phyloP scores from a whole-genome alignment of 2,113 vertebrate genomes.

The Xenus cinereus region DNA sequence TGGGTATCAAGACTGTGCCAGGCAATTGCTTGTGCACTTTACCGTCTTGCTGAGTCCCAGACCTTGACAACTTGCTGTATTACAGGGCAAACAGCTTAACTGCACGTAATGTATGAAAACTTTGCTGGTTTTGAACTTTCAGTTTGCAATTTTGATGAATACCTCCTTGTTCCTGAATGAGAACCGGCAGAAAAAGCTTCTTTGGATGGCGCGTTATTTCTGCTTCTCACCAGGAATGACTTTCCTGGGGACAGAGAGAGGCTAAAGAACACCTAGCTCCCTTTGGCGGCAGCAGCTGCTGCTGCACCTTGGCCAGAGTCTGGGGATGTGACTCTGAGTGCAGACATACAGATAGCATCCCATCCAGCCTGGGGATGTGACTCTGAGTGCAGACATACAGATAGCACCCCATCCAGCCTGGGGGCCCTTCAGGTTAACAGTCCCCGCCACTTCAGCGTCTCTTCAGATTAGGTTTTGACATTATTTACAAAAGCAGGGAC shows the following conservation, averaged over 20 bases:
- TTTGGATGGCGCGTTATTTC: not conserved
- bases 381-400: not conserved
- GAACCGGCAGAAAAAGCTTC: not conserved
- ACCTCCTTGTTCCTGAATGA: not conserved
- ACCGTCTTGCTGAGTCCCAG: not conserved
- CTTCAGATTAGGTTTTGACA: not conserved
- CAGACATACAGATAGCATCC: not conserved
- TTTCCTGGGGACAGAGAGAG: not conserved
- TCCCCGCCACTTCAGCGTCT: not conserved
- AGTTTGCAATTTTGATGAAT: not conserved
- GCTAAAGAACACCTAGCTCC: not conserved
- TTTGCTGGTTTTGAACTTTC: not conserved
- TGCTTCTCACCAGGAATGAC: not conserved
- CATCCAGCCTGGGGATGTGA: rapidly evolving
- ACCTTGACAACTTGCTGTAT: not conserved
- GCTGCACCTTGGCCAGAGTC: not conserved
- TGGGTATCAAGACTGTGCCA: not conserved
- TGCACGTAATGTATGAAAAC: not conserved
- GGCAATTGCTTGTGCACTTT: not conserved
- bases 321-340: not conserved
- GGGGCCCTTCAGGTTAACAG: not conserved
- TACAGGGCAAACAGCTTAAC: not conserved
- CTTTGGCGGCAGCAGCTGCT: not conserved
- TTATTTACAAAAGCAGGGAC: not conserved
- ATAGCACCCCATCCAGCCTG: rapidly evolving